phyloP scores from a whole-genome alignment of 2,888 invertebrate species.

The Rosalia funebris region DNA sequence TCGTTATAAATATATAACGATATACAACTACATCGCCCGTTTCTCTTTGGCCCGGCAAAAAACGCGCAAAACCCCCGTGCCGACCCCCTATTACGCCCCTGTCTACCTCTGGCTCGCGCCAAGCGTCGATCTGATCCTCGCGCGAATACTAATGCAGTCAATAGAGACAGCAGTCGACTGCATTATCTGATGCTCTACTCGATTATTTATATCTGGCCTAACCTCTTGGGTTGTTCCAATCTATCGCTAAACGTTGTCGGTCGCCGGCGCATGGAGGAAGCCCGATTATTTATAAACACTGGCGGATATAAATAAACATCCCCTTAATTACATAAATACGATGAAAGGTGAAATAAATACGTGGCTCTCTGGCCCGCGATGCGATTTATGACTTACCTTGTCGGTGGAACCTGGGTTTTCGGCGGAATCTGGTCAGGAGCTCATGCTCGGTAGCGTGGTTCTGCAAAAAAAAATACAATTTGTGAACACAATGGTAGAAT shows the following conservation, averaged over 20 bases:
- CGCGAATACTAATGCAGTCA: no score
- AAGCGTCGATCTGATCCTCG: not conserved
- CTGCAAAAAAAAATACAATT: not conserved
- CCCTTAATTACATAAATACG: slow-evolving; percentile 34
- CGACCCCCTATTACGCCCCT: no score
- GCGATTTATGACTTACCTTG: slow-evolving; percentile 6
- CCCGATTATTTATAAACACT: slow-evolving; percentile 31
- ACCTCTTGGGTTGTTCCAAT: not conserved
- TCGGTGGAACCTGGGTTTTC: not conserved
- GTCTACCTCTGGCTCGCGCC: no score
- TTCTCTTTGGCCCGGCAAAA: no score
- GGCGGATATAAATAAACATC: slow-evolving; percentile 37
- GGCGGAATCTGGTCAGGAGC: not conserved
- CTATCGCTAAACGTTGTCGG: no score
- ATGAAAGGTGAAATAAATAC: slow-evolving; percentile 21
- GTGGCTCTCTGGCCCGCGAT: not conserved
- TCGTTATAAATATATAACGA: no score
- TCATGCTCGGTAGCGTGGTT: not conserved
- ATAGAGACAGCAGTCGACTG: not conserved
- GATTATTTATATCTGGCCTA: slow-evolving; percentile 8
- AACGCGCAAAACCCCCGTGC: no score
- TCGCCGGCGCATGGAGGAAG: not conserved
- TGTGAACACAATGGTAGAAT: no score
- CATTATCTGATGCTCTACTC: not conserved
- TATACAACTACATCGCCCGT: no score